phyloP scores from a whole-genome alignment of 2,113 vertebrate species.

The Scartelaos histophorus region DNA sequence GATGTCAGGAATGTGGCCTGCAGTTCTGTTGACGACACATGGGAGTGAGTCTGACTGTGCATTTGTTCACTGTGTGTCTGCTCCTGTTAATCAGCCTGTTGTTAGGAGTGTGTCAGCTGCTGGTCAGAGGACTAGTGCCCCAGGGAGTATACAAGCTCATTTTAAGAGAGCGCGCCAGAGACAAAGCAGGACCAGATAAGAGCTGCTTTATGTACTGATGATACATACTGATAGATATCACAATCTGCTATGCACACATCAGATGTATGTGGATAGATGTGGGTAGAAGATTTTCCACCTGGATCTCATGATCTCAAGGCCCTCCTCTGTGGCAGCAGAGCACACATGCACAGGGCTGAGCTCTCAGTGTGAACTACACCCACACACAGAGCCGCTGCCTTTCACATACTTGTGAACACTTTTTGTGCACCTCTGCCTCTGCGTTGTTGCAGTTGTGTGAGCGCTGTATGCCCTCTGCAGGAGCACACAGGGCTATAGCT shows the following conservation, averaged over 20 bases:
- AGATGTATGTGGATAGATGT: conserved; percentile 8
- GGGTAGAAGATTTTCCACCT: conserved; percentile 34
- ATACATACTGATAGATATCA: conserved; percentile 12
- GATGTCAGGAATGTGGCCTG: conserved; percentile 63
- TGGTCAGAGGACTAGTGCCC: conserved; percentile 62
- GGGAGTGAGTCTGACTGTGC: conserved; percentile 53
- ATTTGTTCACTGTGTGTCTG: conserved; percentile 54
- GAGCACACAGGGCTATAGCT: conserved; percentile 48
- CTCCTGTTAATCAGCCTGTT: conserved; percentile 64
- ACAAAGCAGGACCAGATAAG: conserved; percentile 20
- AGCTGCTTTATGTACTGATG: conserved; percentile 22
- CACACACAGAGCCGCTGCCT: conserved; percentile 29
- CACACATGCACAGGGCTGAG: conserved; percentile 18
- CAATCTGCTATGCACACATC: too few relatives aligned
- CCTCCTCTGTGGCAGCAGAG: conserved; percentile 20
- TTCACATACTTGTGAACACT: conserved; percentile 5
- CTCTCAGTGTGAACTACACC: conserved; percentile 43
- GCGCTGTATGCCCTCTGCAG: conserved; percentile 46
- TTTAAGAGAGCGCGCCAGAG: conserved; percentile 24
- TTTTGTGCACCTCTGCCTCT: conserved; percentile 40
- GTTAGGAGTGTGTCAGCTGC: conserved; percentile 72
- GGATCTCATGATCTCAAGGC: conserved; percentile 23
- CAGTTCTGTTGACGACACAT: conserved; percentile 64
- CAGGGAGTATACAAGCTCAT: conserved; percentile 38
- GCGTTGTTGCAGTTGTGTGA: conserved; percentile 51